A percentile compares a stretch with the other conserved stretches of the same genome.
Evolutionary conservation across 2,888 invertebrate genomes (phyloP).

Genomic region (Lamellibrachia satsuma): DNA sequence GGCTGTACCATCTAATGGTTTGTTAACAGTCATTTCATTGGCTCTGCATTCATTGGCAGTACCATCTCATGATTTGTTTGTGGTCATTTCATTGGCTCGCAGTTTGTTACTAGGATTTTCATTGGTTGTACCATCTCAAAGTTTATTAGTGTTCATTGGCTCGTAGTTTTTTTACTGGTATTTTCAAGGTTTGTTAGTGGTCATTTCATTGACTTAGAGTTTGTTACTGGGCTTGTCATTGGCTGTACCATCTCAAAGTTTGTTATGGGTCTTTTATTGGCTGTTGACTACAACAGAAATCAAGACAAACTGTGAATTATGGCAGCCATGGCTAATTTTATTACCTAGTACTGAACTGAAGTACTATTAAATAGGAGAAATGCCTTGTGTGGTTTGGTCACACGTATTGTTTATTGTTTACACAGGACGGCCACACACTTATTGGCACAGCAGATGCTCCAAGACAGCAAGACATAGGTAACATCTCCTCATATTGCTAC

Average conservation of each 20-base stretch:
- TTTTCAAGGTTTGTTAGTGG: not conserved
- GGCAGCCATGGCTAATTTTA: no score
- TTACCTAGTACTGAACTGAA: not conserved
- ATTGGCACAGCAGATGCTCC: conserved; percentile 81
- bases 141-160: not conserved
- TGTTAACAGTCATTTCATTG: not conserved
- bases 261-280: not conserved
- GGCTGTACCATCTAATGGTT: not conserved
- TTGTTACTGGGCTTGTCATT: not conserved
- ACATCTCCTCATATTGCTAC: not conserved
- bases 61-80: conserved; percentile 79
- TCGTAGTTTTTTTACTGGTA: not conserved
- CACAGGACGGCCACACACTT: conserved; percentile 82
- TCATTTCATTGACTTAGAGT: not conserved
- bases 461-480: conserved; percentile 76
- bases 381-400: not conserved
- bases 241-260: conserved; percentile 81
- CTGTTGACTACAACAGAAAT: not conserved
- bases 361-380: not conserved
- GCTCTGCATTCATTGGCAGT: conserved; percentile 58
- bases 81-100: not conserved
- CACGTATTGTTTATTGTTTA: conserved; percentile 60
- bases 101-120: not conserved
- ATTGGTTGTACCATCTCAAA: not conserved
- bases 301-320: no score